Evolutionary conservation across 2,113 vertebrate genomes (phyloP).

Genomic region (Semicossyphus pulcher): DNA sequence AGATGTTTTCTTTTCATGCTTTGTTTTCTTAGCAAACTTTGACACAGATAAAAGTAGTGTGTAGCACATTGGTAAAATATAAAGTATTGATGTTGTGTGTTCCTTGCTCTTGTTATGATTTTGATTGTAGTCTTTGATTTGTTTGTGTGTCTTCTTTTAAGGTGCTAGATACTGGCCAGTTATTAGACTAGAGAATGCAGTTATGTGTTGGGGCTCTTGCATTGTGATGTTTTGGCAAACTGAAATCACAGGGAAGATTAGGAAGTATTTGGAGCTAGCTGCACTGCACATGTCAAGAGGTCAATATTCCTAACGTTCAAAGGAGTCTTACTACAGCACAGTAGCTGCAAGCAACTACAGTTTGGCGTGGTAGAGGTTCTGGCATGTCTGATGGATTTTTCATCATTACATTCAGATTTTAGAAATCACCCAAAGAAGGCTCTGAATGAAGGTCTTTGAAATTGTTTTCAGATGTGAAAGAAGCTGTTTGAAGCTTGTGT

Average conservation of each 20-base stretch:
- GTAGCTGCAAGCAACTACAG: not conserved
- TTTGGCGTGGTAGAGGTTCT: constrained; percentile 12
- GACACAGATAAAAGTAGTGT: constrained; percentile 44
- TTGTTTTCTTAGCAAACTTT: constrained; percentile 57
- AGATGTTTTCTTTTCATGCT: constrained; percentile 70
- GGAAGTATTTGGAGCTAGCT: constrained; percentile 77
- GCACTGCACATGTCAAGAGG: constrained; percentile 69
- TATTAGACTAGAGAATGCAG: constrained; percentile 41
- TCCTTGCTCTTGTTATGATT: constrained; percentile 56
- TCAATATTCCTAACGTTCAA: not conserved
- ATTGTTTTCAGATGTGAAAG: constrained; percentile 13
- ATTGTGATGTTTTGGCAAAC: constrained; percentile 43
- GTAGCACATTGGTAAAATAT: constrained; percentile 48
- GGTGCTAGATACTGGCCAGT: constrained; percentile 35
- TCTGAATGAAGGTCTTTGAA: constrained; percentile 20
- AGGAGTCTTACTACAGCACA: not conserved
- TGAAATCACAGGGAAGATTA: constrained; percentile 38
- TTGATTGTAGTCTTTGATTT: constrained; percentile 66
- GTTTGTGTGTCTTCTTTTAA: constrained; percentile 50
- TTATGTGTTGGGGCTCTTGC: constrained; percentile 35
- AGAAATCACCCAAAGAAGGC: constrained; percentile 25
- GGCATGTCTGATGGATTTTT: constrained; percentile 27
- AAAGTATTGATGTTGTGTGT: constrained; percentile 70
- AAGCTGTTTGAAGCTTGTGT: constrained; percentile 36
- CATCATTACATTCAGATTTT: constrained; percentile 18